phyloP scores from a whole-genome alignment of 2,113 vertebrate species.

The Podarcis cretensis region DNA sequence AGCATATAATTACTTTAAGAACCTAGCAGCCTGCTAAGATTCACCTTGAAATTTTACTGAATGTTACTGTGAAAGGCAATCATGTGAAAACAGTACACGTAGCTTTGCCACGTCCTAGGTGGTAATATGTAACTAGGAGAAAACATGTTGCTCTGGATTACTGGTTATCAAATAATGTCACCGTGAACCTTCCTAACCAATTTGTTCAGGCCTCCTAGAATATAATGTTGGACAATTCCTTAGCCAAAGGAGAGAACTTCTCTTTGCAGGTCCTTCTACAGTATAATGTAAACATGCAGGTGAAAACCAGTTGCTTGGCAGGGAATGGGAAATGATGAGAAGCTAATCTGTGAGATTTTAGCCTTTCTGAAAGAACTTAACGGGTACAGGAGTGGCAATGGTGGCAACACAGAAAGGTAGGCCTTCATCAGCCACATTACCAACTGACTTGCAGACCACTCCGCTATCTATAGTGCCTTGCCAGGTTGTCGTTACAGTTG shows the following conservation, averaged over 20 bases:
- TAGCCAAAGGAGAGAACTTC: background rate
- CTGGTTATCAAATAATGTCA: conserved; percentile 18
- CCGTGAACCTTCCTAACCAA: background rate
- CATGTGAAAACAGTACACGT: conserved; percentile 23
- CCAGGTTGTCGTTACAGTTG: background rate
- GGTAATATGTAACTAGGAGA: conserved; percentile 23
- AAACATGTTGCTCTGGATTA: background rate
- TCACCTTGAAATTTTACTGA: conserved; percentile 29
- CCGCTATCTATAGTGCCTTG: no score
- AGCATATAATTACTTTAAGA: background rate
- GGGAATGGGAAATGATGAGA: no score
- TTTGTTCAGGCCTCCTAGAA: background rate
- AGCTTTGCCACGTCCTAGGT: background rate
- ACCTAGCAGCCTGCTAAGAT: background rate
- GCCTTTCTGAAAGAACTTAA: no score
- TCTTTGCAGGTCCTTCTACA: background rate
- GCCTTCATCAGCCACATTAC: no score
- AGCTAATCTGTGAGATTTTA: no score
- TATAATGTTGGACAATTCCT: background rate
- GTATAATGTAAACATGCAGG: background rate
- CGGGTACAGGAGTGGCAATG: no score
- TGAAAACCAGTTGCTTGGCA: no score
- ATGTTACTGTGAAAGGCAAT: conserved; percentile 11
- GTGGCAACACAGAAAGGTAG: no score
- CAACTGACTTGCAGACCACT: background rate